phyloP scores from a whole-genome alignment of 2,888 invertebrate species.

The Petrophora chlorosata region DNA sequence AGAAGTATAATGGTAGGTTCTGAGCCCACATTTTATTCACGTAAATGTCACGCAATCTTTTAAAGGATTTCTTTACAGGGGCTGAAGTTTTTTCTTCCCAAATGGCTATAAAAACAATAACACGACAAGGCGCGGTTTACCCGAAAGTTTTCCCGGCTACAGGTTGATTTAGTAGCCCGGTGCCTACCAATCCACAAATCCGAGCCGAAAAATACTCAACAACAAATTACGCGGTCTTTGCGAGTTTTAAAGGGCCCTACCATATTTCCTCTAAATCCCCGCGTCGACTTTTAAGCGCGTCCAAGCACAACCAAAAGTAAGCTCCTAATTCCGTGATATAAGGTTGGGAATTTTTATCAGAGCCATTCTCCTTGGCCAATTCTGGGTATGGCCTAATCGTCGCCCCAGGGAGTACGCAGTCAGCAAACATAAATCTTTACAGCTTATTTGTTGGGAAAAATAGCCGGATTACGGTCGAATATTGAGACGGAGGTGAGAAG shows the following conservation, averaged over 20 bases:
- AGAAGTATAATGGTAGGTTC: too few relatives aligned
- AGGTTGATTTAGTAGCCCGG: slow-evolving; percentile 28
- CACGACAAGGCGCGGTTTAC: slow-evolving; percentile 7
- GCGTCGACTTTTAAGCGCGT: slow-evolving; percentile 35
- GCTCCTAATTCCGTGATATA: slow-evolving; percentile 54
- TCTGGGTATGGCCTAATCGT: slow-evolving; percentile 34
- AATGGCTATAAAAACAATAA: slow-evolving; percentile 14
- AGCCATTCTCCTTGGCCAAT: slow-evolving; percentile 27
- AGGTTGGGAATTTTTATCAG: slow-evolving; percentile 51
- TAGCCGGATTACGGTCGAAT: slow-evolving; percentile 38
- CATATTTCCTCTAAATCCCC: slow-evolving; percentile 34
- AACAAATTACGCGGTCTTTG: slow-evolving; percentile 28
- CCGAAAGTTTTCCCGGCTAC: slow-evolving; percentile 3
- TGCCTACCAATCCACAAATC: slow-evolving; percentile 26
- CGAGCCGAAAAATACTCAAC: slow-evolving; percentile 23
- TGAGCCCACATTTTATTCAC: too few relatives aligned
- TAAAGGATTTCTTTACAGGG: neutral
- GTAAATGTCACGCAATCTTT: neutral
- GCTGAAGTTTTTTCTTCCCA: slow-evolving; percentile 1
- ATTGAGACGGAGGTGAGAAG: slow-evolving; percentile 29
- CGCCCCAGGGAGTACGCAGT: slow-evolving; percentile 33
- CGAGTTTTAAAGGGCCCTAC: slow-evolving; percentile 27
- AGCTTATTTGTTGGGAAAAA: slow-evolving; percentile 59
- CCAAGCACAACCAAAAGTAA: slow-evolving; percentile 37
- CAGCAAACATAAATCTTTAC: slow-evolving; percentile 52